phyloP scores from a whole-genome alignment of 2,797 vertebrate genomes.

The Lithobates sylvaticus region DNA sequence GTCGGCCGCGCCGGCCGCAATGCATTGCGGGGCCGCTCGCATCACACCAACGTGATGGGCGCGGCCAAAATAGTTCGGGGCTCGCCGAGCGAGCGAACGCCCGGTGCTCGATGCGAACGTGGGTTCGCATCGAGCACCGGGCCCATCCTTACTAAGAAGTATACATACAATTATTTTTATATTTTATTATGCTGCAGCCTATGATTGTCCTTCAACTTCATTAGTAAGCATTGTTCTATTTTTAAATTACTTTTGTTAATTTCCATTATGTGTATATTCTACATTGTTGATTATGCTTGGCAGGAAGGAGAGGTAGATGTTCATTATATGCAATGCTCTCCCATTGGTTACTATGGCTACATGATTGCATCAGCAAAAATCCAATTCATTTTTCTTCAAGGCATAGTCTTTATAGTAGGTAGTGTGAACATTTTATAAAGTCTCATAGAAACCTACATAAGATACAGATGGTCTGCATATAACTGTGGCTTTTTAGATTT shows the following conservation, averaged over 20 bases:
- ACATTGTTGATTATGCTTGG: conserved; percentile 27
- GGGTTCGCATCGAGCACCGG: too few species aligned
- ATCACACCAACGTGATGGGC: too few species aligned
- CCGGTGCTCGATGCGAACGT: too few species aligned
- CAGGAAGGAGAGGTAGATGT: conserved; percentile 40
- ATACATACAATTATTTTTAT: neutral
- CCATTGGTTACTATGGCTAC: conserved; percentile 43
- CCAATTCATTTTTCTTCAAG: conserved; percentile 43
- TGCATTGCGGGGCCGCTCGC: too few species aligned
- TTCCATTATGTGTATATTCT: conserved; percentile 2
- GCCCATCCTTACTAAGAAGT: too few species aligned
- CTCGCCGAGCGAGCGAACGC: too few species aligned
- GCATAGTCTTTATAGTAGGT: conserved; percentile 20
- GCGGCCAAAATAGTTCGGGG: too few species aligned
- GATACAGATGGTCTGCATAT: neutral
- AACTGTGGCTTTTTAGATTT: too few species aligned
- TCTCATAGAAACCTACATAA: neutral
- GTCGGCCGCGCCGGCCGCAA: too few species aligned
- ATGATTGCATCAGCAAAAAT: conserved; percentile 49
- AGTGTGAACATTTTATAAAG: conserved; percentile 11
- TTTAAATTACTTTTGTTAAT: conserved; percentile 22
- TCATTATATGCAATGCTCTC: conserved; percentile 33
- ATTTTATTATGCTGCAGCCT: neutral
- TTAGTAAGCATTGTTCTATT: conserved; percentile 32
- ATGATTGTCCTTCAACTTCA: neutral